Evolutionary conservation across 1,140 invertebrate species (phyloP), one percentile per base, ranked within the genome.

Genomic region (Leptonema lineaticorne): DNA sequence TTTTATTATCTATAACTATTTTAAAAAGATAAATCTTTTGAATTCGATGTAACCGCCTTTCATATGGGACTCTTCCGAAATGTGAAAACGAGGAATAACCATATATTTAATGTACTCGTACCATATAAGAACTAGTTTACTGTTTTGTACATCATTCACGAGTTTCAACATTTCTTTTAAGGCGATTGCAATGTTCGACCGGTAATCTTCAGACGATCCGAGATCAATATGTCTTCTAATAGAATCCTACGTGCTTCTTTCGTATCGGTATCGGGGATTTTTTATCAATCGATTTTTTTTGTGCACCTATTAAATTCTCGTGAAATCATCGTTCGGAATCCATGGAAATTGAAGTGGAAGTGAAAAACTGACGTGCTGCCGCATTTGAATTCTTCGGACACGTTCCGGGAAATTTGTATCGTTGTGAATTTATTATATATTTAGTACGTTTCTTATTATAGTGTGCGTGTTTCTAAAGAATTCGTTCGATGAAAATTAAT

Each of bases 401-500:
- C 11, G 11, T 41, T 41, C 37, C 37, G 11, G 37, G 2, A 4
- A n/a, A n/a, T n/a, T n/a, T n/a, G n/a, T n/a, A n/a, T n/a, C n/a
- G n/a, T n/a, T n/a, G n/a, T n/a, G n/a, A n/a, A n/a, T n/a, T n/a
- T n/a, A n/a, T n/a, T n/a, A n/a, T n/a, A n/a, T n/a, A n/a, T n/a
- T n/a, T n/a, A n/a, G n/a, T n/a, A n/a, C n/a, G n/a, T n/a, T n/a
- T n/a, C n/a, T n/a, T n/a, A n/a, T n/a, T n/a, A n/a, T n/a, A n/a
- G n/a, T 41, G 9, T 41, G 50, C 50, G 50, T 53, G 50, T 26
- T 24, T 11, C 4, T 24, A 22, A 26, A 24, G 27, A 53, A 26
- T 53, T 53, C 50, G 24, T 41, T 50, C n/a, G 7, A 53, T 53
- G 27, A 24, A 53, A 53, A 26, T 53, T 26, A 24, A 53, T 53